These are phyloP conservation scores for Rhogogaster chlorosoma DNA, from an alignment of 2,888 invertebrate genomes.

Conservation along the genomic window DNA sequence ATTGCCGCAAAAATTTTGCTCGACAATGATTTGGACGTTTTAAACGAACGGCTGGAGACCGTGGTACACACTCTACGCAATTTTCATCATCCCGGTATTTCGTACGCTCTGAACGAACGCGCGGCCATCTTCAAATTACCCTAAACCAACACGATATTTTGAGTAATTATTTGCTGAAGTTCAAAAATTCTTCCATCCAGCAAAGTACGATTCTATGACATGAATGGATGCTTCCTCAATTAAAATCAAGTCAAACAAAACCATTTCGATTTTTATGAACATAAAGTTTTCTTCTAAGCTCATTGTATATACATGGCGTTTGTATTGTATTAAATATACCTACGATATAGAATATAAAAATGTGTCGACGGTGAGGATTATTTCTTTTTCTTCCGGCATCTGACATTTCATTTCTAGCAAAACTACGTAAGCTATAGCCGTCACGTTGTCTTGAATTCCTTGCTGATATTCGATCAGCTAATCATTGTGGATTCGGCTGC, in stretches of 20 bases:
- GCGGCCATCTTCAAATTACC: not conserved
- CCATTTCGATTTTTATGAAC: no score
- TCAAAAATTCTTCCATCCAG: not conserved
- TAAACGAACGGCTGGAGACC: slow-evolving; percentile 24
- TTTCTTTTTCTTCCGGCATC: not conserved
- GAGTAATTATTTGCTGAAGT: not conserved
- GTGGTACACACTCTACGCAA: slow-evolving; percentile 46
- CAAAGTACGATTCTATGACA: no score
- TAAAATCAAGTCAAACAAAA: no score
- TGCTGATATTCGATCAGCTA: not conserved
- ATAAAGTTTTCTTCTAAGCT: no score
- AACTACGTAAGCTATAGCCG: no score
- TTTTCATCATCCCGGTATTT: slow-evolving; percentile 49
- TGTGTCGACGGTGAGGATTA: not conserved
- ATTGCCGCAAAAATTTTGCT: slow-evolving; percentile 54
- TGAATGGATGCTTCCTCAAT: no score
- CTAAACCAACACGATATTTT: not conserved
- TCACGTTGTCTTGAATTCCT: no score
- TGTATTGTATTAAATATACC: not conserved
- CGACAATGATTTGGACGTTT: not conserved
- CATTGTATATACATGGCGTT: no score
- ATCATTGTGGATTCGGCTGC: not conserved
- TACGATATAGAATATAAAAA: not conserved
- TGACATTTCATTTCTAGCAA: not conserved
- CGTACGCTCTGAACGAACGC: not conserved